Percentiles rank a stretch among this genome's conserved stretches.
phyloP scores from a whole-genome alignment of 2,888 invertebrate genomes.

The Tetropium fuscum region DNA sequence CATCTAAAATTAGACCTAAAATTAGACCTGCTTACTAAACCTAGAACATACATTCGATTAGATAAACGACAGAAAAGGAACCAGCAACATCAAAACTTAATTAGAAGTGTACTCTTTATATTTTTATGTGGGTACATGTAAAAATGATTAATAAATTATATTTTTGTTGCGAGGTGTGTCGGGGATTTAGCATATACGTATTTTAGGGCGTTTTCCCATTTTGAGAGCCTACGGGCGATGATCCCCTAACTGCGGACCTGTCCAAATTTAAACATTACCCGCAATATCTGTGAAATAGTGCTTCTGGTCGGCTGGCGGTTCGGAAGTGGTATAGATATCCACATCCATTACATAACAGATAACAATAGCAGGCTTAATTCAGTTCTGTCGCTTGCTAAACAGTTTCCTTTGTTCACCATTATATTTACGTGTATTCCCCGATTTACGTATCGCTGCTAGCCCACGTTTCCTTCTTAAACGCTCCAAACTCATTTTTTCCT shows the following conservation, averaged over 20 bases:
- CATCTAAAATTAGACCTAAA: too few species aligned
- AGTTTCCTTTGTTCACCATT: constrained; percentile 62
- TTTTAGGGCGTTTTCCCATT: neutral
- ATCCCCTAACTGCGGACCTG: constrained; percentile 26
- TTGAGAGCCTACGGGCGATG: constrained; percentile 1
- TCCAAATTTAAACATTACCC: constrained; percentile 44
- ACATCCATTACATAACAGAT: constrained; percentile 64
- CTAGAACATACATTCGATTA: too few species aligned
- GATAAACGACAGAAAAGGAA: too few species aligned
- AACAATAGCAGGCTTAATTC: constrained; percentile 64
- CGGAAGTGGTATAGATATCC: constrained; percentile 61
- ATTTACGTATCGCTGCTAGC: constrained; percentile 55
- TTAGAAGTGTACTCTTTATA: too few species aligned
- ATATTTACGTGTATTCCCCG: constrained; percentile 58
- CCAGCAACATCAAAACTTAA: too few species aligned
- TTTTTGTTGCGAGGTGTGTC: too few species aligned
- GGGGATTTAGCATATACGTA: neutral
- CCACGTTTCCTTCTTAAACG: constrained; percentile 46
- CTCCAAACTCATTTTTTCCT: constrained; percentile 33
- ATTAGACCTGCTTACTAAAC: too few species aligned
- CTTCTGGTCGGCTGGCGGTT: constrained; percentile 52
- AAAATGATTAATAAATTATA: too few species aligned
- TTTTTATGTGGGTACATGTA: too few species aligned
- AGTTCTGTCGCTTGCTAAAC: constrained; percentile 63
- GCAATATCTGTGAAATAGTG: constrained; percentile 61